These are phyloP conservation scores for Muschampia plurimacula DNA, from an alignment of 2,888 invertebrate species.

Conservation along the genomic window DNA sequence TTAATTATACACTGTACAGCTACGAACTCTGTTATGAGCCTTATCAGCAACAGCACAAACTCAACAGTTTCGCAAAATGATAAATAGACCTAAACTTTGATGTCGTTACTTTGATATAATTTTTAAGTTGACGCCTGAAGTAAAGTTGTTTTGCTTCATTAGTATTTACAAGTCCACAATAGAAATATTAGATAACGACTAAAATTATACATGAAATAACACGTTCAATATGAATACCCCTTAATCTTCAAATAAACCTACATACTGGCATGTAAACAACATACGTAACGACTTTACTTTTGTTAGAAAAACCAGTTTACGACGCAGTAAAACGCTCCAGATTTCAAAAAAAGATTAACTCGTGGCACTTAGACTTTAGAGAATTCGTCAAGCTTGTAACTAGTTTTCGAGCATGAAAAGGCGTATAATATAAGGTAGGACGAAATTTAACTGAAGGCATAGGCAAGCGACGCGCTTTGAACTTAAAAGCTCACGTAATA, in stretches of 20 bases:
- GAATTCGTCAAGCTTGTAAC: conserved; percentile 18
- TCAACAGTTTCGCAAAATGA: conserved; percentile 41
- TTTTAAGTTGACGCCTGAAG: conserved; percentile 7
- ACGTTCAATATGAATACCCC: background rate
- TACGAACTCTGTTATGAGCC: conserved; percentile 43
- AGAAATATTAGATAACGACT: background rate
- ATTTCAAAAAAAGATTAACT: conserved; percentile 21
- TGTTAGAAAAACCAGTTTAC: conserved; percentile 10
- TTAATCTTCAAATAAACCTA: background rate
- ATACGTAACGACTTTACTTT: conserved; percentile 5
- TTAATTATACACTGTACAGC: conserved; percentile 74
- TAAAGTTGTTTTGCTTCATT: conserved; percentile 3
- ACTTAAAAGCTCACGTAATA: conserved; percentile 26
- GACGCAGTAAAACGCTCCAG: conserved; percentile 9
- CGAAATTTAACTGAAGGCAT: conserved; percentile 23
- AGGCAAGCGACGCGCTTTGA: conserved; percentile 11
- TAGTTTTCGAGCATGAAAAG: conserved; percentile 24
- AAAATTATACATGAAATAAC: conserved; percentile 1
- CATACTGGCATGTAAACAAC: background rate
- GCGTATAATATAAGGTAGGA: conserved; percentile 17
- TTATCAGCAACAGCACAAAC: conserved; percentile 44
- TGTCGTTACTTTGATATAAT: conserved; percentile 8
- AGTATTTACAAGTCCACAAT: background rate
- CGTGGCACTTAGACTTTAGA: conserved; percentile 13
- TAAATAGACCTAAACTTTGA: conserved; percentile 14